These are phyloP conservation scores for Ashinkailepas kermadecensis DNA, from an alignment of 2,888 invertebrate genomes.

Conservation along the genomic window DNA sequence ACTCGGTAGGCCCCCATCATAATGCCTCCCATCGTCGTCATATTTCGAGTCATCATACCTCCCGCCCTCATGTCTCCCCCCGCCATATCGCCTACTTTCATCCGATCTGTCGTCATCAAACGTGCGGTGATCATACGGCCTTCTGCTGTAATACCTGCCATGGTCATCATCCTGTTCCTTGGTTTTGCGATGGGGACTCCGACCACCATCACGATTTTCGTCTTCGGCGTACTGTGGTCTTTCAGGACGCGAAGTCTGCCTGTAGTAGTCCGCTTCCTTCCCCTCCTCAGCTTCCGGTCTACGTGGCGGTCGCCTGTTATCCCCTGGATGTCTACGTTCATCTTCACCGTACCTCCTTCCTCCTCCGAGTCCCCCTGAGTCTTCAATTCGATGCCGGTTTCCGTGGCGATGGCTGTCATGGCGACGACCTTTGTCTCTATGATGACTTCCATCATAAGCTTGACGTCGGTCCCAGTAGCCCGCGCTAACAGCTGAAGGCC, in stretches of 20 bases:
- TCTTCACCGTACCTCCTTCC: not conserved
- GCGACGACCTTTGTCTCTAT: not conserved
- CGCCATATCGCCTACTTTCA: not conserved
- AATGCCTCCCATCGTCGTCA: not conserved
- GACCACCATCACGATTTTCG: not conserved
- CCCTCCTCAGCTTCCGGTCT: not conserved
- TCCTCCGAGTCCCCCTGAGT: not conserved
- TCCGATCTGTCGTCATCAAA: not conserved
- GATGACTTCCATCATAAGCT: not conserved
- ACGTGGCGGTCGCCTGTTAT: not conserved
- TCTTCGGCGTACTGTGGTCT: no score
- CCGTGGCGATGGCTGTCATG: not conserved
- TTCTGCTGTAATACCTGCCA: not conserved
- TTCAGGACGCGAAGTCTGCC: not conserved
- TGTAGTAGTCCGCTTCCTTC: not conserved
- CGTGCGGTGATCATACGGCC: no score
- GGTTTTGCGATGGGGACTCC: not conserved
- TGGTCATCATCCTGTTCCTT: not conserved
- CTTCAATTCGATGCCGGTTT: not conserved
- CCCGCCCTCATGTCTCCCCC: not conserved
- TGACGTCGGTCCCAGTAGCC: not conserved
- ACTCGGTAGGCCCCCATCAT: not conserved
- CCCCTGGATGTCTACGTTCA: not conserved
- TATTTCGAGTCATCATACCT: not conserved
- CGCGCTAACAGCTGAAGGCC: no score